Evolutionary conservation across 2,888 invertebrate species (phyloP).

Genomic region (Scaptomyza parva): DNA sequence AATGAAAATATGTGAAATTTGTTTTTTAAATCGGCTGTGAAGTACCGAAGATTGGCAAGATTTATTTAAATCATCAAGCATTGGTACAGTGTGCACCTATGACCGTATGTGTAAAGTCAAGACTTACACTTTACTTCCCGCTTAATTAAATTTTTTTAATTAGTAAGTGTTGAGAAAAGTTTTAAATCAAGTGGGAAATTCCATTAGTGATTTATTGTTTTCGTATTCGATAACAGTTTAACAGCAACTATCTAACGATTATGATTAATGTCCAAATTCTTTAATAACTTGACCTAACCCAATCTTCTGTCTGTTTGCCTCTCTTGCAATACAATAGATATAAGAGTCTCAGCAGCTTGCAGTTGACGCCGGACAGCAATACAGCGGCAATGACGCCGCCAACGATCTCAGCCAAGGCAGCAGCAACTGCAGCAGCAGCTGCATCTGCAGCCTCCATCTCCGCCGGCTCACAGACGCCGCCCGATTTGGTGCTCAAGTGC

Average conservation of each 20-base stretch:
- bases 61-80: too few species aligned
- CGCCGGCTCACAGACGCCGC: constrained; percentile 61
- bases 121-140: too few species aligned
- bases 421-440: constrained; percentile 55
- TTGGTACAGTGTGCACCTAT: too few species aligned
- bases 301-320: background rate
- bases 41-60: too few species aligned
- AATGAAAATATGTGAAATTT: too few species aligned
- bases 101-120: too few species aligned
- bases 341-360: constrained; percentile 85
- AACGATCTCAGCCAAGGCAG: constrained; percentile 85
- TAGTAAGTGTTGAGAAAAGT: too few species aligned
- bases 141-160: too few species aligned
- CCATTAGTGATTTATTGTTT: too few species aligned
- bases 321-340: constrained; percentile 76
- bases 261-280: background rate
- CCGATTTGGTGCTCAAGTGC: constrained; percentile 83
- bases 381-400: constrained; percentile 80
- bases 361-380: constrained; percentile 84
- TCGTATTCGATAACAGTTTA: too few species aligned
- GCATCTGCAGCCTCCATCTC: constrained; percentile 32
- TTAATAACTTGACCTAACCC: constrained; percentile 4
- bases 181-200: too few species aligned
- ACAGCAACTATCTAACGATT: background rate
- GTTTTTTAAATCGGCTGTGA: too few species aligned